Conservation (phyloP, 2,888 invertebrate species). For the Sipha maydis region DNA sequence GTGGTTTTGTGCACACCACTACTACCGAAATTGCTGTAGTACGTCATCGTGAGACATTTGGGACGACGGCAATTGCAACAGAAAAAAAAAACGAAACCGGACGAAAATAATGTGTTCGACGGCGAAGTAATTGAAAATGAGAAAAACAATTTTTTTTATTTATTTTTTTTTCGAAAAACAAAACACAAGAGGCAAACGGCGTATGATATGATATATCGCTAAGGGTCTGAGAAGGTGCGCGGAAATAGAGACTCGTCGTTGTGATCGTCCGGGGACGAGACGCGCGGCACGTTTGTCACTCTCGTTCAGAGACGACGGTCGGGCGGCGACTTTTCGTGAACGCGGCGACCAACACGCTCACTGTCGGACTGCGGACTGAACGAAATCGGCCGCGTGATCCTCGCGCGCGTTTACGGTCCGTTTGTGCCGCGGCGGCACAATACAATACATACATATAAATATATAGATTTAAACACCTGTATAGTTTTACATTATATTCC, state of each 20-base stretch:
- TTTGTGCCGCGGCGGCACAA: neutral
- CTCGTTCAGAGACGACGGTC: neutral
- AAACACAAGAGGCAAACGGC: neutral
- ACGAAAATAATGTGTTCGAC: neutral
- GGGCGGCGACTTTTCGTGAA: constrained; percentile 18
- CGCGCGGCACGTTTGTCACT: constrained; percentile 21
- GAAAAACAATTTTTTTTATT: neutral
- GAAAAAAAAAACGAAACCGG: neutral
- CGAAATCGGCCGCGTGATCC: constrained; percentile 17
- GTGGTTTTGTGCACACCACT: neutral
- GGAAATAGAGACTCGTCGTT: neutral
- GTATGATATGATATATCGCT: too few species aligned
- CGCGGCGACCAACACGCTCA: constrained; percentile 57
- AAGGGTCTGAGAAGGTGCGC: too few species aligned
- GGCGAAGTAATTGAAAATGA: neutral
- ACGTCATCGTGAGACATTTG: constrained; percentile 54
- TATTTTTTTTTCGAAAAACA: neutral
- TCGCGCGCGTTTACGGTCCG: constrained; percentile 36
- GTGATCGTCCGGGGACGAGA: neutral
- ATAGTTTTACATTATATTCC: neutral
- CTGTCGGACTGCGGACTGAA: constrained; percentile 58
- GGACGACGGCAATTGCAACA: neutral
- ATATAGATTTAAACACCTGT: too few species aligned
- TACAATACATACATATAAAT: too few species aligned
- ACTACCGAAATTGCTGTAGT: constrained; percentile 45